Base-by-base conservation (phyloP, 2,888 invertebrate genomes). In the Nomada ruficornis region DNA sequence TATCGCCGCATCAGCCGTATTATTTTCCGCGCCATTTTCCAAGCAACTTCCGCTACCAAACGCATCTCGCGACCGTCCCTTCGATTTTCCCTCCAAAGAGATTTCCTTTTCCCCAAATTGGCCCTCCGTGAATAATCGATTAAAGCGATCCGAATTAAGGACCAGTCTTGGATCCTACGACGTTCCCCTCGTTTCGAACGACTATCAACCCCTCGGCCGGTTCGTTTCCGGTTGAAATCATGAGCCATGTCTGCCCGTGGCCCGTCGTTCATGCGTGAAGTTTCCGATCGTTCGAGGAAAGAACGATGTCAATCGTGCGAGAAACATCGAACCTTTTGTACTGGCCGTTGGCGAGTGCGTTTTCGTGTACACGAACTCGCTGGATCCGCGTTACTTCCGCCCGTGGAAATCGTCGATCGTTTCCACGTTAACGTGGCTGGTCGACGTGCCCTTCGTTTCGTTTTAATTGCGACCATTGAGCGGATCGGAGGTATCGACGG, bases 201-300 rank as follows among this genome's bases (percentile, higher is more conserved):
- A 70, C 57, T 13, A 36, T 62, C 57, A n/a, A n/a, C 75, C 85
- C 85, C 77, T 50, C 67, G 77, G 65, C 80, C 77, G 70, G 76
- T 55, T 67, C 74, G 85, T 86, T 89, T 90, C 89, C 90, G 85
- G 87, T 86, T 84, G 84, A 88, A 87, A 85, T 74, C 86, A 84
- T 84, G 90, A 87, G 78, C 89, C 81, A 86, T 89, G 84, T 88
- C 83, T 83, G 42, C 75, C 77, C 83, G 78, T 77, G 78, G 80
- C 81, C 84, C 80, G 77, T 85, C 87, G 87, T 79, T 88, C 88
- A 88, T 88, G 88, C 89, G 85, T 88, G 72, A 86, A 90, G 83
- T 86, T 86, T 91, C 86, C 87, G 86, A 89, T 90, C 87, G 88
- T 72, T 72, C 78, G 84, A 75, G 80, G 75, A 80, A 85, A 83